Base-by-base conservation (phyloP, 1,140 invertebrate genomes). In the Zaprionus camerounensis region DNA sequence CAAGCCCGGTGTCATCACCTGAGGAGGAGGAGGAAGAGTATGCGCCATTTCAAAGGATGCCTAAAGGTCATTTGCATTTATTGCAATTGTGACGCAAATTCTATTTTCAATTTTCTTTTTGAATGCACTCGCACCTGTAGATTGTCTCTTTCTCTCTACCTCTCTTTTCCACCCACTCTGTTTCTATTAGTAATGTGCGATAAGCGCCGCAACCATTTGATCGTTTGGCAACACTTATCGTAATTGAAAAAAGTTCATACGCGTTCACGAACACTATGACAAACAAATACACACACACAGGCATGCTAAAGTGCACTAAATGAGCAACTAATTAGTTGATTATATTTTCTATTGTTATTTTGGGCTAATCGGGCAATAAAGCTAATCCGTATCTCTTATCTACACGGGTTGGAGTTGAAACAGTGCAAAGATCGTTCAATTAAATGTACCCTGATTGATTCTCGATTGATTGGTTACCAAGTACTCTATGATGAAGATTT, bases 201-300 rank as follows among this genome's bases (percentile, higher is more conserved):
- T 78, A 87, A 71, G 38, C 59, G 44, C 20, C 59, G 63, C 68
- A 73, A 57, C 67, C 28, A 49, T 61, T 73, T 64, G 81, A 70
- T 63, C 82, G 87, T 86, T 81, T 87, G 84, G 84, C 85, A 87
- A 87, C 84, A 81, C 80, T 84, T 87, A 88, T 87, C 81, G 58
- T 80, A 73, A 83, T 71, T 78, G 68, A 76, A 76, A 75, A 58
- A 68, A 51, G 15, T 28, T n/a, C 38, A 38, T n/a, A 6, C 11
- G 12, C 17, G 49, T 17, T 31, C 49, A 55, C 3, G 28, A 49
- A 26, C 38, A 61, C 15, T 24, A 38, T 13, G 9, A 3, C 22
- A 46, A 34, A 34, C 31, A 34, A 34, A 34, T 12, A 38, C 20
- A 36, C 51, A 67, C 44, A 76, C 38, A 38, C 7, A 46, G 11